Evolutionary conservation across 2,797 vertebrate species (phyloP).

Genomic region (Argyrosomus regius): DNA sequence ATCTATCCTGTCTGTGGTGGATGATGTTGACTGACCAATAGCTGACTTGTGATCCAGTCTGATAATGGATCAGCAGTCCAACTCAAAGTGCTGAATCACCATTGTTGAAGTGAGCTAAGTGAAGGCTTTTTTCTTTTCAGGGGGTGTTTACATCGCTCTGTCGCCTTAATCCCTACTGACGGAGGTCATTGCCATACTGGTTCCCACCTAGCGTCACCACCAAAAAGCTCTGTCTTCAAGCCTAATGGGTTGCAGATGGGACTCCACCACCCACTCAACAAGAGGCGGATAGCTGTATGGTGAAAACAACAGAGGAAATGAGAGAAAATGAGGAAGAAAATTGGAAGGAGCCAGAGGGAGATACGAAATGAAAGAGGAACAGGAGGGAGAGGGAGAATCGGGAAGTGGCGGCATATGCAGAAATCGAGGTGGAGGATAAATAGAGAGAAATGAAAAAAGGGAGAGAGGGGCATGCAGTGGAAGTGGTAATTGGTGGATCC

Average conservation of each 20-base stretch:
- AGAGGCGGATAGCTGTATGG: slow-evolving; percentile 18
- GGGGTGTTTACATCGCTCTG: slow-evolving; percentile 27
- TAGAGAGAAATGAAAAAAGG: slow-evolving; percentile 33
- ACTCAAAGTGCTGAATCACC: slow-evolving; percentile 18
- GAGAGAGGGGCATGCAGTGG: slow-evolving; percentile 18
- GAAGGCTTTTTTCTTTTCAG: slow-evolving; percentile 29
- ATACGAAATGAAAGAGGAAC: slow-evolving; percentile 38
- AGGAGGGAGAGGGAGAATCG: not conserved
- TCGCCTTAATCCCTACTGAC: slow-evolving; percentile 45
- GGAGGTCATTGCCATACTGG: slow-evolving; percentile 41
- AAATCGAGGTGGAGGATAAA: slow-evolving; percentile 37
- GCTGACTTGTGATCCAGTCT: slow-evolving; percentile 27
- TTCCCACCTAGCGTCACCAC: not conserved
- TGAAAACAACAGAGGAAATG: slow-evolving; percentile 48
- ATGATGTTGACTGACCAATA: slow-evolving; percentile 5
- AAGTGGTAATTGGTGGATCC: slow-evolving; percentile 53
- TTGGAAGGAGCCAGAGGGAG: slow-evolving; percentile 21
- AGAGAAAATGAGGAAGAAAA: slow-evolving; percentile 56
- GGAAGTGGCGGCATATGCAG: slow-evolving; percentile 12
- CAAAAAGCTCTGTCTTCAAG: slow-evolving; percentile 50
- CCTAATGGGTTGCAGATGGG: slow-evolving; percentile 62
- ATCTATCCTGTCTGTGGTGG: not conserved
- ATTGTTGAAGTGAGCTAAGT: slow-evolving; percentile 10
- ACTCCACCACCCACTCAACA: slow-evolving; percentile 28
- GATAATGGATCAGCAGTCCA: slow-evolving; percentile 5